These are phyloP conservation scores for Oegoconia quadripuncta DNA, from an alignment of 2,888 invertebrate genomes.

Conservation along the genomic window DNA sequence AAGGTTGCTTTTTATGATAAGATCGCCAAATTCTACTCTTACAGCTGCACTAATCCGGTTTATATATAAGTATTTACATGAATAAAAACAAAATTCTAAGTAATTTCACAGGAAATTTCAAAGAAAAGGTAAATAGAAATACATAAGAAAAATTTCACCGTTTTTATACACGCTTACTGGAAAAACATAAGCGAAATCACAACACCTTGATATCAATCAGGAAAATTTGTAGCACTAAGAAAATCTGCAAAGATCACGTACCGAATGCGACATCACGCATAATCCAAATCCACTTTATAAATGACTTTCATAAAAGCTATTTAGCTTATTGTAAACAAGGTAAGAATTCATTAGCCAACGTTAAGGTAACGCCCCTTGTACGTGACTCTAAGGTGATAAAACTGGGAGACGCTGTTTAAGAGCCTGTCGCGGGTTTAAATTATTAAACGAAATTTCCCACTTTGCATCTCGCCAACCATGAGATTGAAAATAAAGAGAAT, in stretches of 20 bases:
- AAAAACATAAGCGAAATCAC: neutral
- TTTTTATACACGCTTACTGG: too few relatives aligned
- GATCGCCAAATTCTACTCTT: too few relatives aligned
- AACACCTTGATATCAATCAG: neutral
- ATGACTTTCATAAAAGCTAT: slow-evolving; percentile 62
- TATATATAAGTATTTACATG: too few relatives aligned
- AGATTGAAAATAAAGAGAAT: slow-evolving; percentile 11
- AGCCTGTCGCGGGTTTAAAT: slow-evolving; percentile 43
- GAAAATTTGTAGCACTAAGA: slow-evolving; percentile 16
- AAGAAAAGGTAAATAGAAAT: too few relatives aligned
- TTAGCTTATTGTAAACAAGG: slow-evolving; percentile 69
- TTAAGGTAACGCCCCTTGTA: slow-evolving; percentile 41
- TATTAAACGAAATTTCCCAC: slow-evolving; percentile 45
- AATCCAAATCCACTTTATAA: slow-evolving; percentile 58
- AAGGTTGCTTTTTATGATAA: too few relatives aligned
- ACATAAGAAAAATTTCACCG: too few relatives aligned
- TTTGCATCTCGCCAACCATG: slow-evolving; percentile 25
- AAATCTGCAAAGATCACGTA: slow-evolving; percentile 55
- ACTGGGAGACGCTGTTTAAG: slow-evolving; percentile 38
- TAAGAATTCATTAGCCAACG: slow-evolving; percentile 63
- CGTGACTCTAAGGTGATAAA: slow-evolving; percentile 64
- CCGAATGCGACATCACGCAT: slow-evolving; percentile 54
- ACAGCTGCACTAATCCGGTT: too few relatives aligned
- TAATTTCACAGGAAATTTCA: too few relatives aligned
- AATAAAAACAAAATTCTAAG: too few relatives aligned